Conservation (phyloP, 2,113 vertebrate species). For the Barbus barbus region DNA sequence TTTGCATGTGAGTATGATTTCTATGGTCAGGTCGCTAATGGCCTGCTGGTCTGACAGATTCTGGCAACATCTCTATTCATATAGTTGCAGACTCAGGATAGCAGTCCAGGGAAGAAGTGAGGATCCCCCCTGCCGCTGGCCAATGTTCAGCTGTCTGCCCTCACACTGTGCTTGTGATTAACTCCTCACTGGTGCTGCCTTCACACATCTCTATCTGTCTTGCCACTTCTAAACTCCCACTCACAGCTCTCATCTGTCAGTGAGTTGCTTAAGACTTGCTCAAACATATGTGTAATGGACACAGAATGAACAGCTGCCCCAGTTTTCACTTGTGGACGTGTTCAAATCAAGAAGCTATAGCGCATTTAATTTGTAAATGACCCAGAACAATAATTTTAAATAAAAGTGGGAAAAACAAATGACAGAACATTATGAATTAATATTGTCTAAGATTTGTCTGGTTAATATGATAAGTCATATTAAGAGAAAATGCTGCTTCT, state of each 20-base stretch:
- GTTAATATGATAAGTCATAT: background rate
- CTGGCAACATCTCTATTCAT: constrained; percentile 12
- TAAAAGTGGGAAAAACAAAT: background rate
- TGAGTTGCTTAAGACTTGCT: background rate
- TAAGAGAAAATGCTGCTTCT: too few species aligned
- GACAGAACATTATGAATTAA: background rate
- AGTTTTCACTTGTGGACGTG: background rate
- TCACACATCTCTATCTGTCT: constrained; percentile 36
- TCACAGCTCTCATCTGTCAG: background rate
- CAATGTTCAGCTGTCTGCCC: constrained; percentile 5
- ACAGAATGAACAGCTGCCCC: background rate
- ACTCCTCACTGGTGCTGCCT: constrained; percentile 20
- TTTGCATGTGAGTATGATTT: background rate
- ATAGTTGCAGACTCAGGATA: background rate
- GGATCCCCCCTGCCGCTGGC: background rate
- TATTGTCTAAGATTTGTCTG: background rate
- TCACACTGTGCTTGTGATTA: constrained; percentile 28
- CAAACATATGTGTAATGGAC: background rate
- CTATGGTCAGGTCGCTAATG: background rate
- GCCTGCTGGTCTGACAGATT: background rate
- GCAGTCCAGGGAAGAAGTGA: background rate
- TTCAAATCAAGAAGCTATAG: constrained; percentile 1
- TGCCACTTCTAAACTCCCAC: constrained; percentile 26
- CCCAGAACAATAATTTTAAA: background rate
- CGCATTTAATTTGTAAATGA: background rate